Base-by-base conservation (phyloP, 2,113 vertebrate species). In the Neofelis nebulosa region DNA sequence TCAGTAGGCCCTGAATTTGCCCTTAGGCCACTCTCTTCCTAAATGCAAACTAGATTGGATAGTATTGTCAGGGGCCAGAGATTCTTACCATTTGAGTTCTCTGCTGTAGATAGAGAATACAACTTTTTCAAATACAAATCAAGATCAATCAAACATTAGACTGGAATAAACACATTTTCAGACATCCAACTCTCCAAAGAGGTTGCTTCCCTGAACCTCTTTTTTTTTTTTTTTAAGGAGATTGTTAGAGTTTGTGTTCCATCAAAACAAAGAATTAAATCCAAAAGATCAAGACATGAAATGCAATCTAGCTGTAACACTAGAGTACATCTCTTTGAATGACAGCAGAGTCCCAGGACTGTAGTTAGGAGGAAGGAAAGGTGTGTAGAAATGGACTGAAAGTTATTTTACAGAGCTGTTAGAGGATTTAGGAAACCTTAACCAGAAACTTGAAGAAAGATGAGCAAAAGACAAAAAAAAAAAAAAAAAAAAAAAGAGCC, bases 121-220 rank as follows among this genome's bases (percentile, higher is more conserved):
- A 90, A 45, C 9, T 41, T 85, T 94, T 50, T 48, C 71, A 74
- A 55, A 87, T 38, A 31, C 33, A 78, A 36, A 76, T 78, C 48
- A 76, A 23, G 73, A 33, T 1, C 14, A 61, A 63, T 38, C 76
- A 88, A 95, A 45, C 29, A 12, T 91, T 55, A 38, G 29, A 69
- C 73, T 57, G 6, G n/a, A 90, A 94, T 74, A 69, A 83, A 79
- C n/a, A 38, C n/a, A 65, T 84, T 94, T 86, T 94, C 38, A 91
- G 63, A 80, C 15, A 61, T 52, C n/a, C 52, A 80, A 55, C 3
- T 38, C 13, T 73, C 36, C 21, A 83, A 88, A 84, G 18, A 63
- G 36, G 13, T 89, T 80, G 55, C 9, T 79, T 94, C 33, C 48
- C 29, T 61, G 18, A 1, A 23, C 7, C 5, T 0, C 33, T n/a